Conservation (phyloP, 1,140 invertebrate species). For the Gryllus bimaculatus region DNA sequence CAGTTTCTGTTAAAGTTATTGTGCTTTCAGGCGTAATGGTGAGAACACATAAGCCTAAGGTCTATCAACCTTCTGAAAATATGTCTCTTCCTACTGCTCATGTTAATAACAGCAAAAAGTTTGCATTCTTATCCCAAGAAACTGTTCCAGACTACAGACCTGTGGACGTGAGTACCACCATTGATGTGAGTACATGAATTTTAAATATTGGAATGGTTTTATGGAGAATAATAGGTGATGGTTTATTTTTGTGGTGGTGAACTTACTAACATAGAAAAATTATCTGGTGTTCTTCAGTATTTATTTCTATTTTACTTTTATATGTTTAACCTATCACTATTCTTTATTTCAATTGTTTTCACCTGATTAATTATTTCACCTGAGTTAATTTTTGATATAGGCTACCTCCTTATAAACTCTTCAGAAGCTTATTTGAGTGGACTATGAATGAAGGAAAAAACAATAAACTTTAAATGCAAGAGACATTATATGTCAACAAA, state of each 20-base stretch:
- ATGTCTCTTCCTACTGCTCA: conserved; percentile 38
- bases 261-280: background rate
- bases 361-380: no score
- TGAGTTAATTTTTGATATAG: no score
- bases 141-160: conserved; percentile 76
- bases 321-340: no score
- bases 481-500: no score
- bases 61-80: conserved; percentile 42
- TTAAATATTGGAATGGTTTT: background rate
- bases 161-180: conserved; percentile 1
- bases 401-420: no score
- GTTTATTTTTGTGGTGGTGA: background rate
- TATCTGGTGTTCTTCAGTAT: no score
- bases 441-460: no score
- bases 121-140: conserved; percentile 70
- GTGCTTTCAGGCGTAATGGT: conserved; percentile 48
- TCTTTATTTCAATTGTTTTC: no score
- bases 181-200: background rate
- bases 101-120: conserved; percentile 72
- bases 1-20: conserved; percentile 13
- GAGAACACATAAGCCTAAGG: conserved; percentile 59
- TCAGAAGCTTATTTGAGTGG: no score
- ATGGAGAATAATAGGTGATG: background rate
- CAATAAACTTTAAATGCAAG: no score
- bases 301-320: no score